Evolutionary conservation across 2,113 vertebrate species (phyloP).

Genomic region (Eclectus roratus): DNA sequence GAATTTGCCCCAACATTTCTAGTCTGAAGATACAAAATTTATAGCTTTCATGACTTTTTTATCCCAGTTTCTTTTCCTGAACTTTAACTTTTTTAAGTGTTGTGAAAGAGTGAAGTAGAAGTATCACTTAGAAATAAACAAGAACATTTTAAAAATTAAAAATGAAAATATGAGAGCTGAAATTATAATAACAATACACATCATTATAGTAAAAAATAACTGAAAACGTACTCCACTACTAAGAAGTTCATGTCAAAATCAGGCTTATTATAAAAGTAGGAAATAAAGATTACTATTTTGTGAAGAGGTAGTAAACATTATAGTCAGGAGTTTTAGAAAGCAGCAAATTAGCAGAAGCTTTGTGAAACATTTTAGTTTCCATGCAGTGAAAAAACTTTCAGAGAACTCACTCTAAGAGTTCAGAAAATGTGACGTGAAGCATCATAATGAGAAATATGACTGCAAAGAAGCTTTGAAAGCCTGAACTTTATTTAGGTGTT

Average conservation of each 20-base stretch:
- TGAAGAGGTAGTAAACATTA: background rate
- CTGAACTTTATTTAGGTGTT: background rate
- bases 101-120: background rate
- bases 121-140: background rate
- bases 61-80: background rate
- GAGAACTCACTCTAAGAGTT: rapidly evolving
- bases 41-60: background rate
- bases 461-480: background rate
- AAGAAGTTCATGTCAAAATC: background rate
- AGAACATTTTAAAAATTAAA: background rate
- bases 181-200: background rate
- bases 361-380: background rate
- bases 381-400: background rate
- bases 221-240: background rate
- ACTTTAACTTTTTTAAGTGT: background rate
- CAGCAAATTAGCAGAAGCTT: background rate
- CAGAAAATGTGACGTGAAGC: background rate
- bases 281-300: background rate
- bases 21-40: background rate
- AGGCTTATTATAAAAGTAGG: background rate
- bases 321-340: background rate
- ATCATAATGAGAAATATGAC: background rate
- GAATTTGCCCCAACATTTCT: background rate
- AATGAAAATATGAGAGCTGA: background rate
- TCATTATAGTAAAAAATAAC: background rate